Conservation (phyloP, 2,113 vertebrate genomes). For the Paradoxurus hermaphroditus region DNA sequence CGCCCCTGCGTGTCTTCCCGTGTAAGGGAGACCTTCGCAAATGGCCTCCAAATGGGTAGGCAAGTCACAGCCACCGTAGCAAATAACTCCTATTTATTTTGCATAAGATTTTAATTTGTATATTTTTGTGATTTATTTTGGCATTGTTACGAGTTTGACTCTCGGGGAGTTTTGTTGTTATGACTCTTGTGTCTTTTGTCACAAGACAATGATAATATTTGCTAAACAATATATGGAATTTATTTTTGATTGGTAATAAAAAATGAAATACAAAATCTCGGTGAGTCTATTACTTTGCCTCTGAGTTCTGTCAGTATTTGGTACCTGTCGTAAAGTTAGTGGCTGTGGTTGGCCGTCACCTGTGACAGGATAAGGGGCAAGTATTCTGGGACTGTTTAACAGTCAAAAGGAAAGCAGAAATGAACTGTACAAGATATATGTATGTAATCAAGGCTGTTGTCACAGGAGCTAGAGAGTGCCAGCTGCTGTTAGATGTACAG, state of each 20-base stretch:
- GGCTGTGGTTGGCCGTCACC: neutral
- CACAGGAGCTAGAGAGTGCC: neutral
- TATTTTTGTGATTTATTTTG: slow-evolving; percentile 81
- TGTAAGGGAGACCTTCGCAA: neutral
- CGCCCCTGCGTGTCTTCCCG: neutral
- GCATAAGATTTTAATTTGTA: slow-evolving; percentile 79
- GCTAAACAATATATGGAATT: slow-evolving; percentile 79
- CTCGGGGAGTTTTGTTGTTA: slow-evolving; percentile 80
- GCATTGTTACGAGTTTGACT: slow-evolving; percentile 79
- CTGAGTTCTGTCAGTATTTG: neutral
- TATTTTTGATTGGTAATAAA: slow-evolving; percentile 82
- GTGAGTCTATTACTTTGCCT: neutral
- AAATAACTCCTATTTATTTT: slow-evolving; percentile 78
- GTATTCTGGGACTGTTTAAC: neutral
- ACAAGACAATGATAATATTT: slow-evolving; percentile 78
- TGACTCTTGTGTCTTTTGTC: slow-evolving; percentile 80
- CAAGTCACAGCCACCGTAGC: slow-evolving; percentile 50
- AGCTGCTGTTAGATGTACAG: neutral
- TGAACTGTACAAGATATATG: neutral
- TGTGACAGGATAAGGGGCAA: neutral
- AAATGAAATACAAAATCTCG: slow-evolving; percentile 58
- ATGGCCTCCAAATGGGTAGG: slow-evolving; percentile 53
- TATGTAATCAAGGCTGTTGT: neutral
- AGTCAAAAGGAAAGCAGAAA: neutral
- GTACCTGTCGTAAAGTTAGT: neutral